Percentiles rank a stretch among this genome's conserved stretches.
Conservation (phyloP, 2,797 vertebrate genomes). For the Mallotus villosus region DNA sequence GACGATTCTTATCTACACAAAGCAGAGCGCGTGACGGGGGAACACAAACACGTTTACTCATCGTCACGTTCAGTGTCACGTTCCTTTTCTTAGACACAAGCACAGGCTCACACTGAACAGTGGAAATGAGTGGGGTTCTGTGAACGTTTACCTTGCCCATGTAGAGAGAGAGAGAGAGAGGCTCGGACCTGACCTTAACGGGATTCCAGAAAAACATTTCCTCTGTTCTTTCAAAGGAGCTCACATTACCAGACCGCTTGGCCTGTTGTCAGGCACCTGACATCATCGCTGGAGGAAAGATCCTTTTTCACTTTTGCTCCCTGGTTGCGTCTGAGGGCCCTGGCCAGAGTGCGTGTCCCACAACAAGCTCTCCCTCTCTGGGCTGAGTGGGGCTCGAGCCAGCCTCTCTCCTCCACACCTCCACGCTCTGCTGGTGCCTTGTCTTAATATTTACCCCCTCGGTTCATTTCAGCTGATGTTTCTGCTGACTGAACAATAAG, state of each 20-base stretch:
- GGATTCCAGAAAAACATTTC: too few species aligned
- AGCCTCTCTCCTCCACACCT: background rate
- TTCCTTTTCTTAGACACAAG: too few species aligned
- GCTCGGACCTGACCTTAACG: too few species aligned
- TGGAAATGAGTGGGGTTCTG: too few species aligned
- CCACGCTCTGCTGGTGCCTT: background rate
- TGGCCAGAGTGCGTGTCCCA: background rate
- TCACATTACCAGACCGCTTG: too few species aligned
- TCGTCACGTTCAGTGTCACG: too few species aligned
- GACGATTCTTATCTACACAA: background rate
- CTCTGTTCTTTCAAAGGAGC: too few species aligned
- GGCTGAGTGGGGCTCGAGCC: background rate
- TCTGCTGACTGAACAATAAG: background rate
- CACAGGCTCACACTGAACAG: too few species aligned
- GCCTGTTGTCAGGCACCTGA: too few species aligned
- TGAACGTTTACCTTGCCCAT: too few species aligned
- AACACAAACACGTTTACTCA: background rate
- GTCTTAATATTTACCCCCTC: background rate
- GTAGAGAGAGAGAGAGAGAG: too few species aligned
- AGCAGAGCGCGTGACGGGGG: background rate
- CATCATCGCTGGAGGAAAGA: too few species aligned
- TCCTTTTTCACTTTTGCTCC: background rate
- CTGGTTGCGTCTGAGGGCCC: background rate
- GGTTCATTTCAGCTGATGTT: background rate
- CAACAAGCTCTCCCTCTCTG: background rate